These are phyloP conservation scores for Cephus cinctus DNA, from an alignment of 1,140 invertebrate species.

Conservation along the genomic window DNA sequence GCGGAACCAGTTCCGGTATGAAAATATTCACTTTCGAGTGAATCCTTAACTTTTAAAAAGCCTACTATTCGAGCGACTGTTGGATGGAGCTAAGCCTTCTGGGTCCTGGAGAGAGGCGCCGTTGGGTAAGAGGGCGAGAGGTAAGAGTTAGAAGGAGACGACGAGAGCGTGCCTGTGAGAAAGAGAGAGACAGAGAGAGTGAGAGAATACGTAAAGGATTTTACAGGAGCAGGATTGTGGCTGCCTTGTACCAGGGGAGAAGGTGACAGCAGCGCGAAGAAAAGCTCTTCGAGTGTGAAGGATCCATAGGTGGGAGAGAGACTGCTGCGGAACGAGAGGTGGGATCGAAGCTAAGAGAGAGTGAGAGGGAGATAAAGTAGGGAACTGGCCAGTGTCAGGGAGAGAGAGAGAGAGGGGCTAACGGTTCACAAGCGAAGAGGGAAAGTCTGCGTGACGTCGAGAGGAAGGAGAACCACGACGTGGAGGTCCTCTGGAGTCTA, in stretches of 20 bases:
- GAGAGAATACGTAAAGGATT: neutral
- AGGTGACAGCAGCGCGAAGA: conserved; percentile 21
- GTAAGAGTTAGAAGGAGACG: conserved; percentile 19
- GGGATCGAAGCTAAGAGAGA: conserved; percentile 16
- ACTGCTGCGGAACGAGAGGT: conserved; percentile 14
- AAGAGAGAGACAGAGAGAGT: neutral
- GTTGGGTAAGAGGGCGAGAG: conserved; percentile 6
- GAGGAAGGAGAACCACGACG: conserved; percentile 3
- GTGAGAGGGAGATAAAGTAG: conserved; percentile 11
- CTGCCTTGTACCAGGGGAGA: conserved; percentile 1
- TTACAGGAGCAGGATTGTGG: neutral
- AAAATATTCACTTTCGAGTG: conserved; percentile 5
- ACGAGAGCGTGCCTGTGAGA: conserved; percentile 13
- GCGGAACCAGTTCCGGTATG: neutral
- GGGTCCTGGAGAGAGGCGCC: neutral
- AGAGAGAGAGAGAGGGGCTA: conserved; percentile 14
- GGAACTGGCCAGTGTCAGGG: neutral
- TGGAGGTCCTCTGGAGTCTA: conserved; percentile 26
- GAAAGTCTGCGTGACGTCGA: conserved; percentile 6
- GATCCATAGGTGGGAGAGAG: conserved; percentile 17
- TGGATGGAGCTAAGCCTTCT: conserved; percentile 5
- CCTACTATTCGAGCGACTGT: conserved; percentile 9
- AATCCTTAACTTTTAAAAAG: conserved; percentile 12
- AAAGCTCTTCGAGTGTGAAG: conserved; percentile 39
- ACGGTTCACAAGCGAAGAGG: conserved; percentile 6